Evolutionary conservation across 2,888 invertebrate species (phyloP).

Genomic region (Spodoptera exigua): DNA sequence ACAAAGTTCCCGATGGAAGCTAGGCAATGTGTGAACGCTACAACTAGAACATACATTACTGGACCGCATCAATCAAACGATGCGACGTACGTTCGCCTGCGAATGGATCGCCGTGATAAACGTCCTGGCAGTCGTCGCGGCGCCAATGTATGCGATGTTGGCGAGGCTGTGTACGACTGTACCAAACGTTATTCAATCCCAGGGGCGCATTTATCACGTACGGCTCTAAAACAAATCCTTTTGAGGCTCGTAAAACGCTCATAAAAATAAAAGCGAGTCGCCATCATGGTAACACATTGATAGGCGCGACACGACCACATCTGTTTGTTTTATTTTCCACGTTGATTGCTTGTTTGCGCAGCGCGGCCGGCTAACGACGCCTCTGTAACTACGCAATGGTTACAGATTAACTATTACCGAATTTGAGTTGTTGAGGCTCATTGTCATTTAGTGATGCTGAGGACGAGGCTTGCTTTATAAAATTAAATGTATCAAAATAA

Average conservation of each 20-base stretch:
- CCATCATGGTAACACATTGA: conserved; percentile 52
- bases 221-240: conserved; percentile 56
- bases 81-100: conserved; percentile 2
- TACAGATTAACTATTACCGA: conserved; percentile 46
- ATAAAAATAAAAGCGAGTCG: conserved; percentile 59
- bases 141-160: conserved; percentile 21
- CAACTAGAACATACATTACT: conserved; percentile 7
- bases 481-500: conserved; percentile 31
- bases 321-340: conserved; percentile 58
- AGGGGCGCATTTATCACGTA: conserved; percentile 55
- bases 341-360: conserved; percentile 61
- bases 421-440: conserved; percentile 27
- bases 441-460: conserved; percentile 25
- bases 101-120: conserved; percentile 6
- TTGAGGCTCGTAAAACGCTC: conserved; percentile 53
- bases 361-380: conserved; percentile 50
- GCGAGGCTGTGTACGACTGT: conserved; percentile 9
- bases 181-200: conserved; percentile 52
- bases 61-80: conserved; percentile 19
- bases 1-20: too few relatives aligned
- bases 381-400: conserved; percentile 55
- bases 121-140: conserved; percentile 18
- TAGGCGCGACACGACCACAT: conserved; percentile 57
- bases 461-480: conserved; percentile 15
- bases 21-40: conserved; percentile 3